Evolutionary conservation across 2,113 vertebrate genomes (phyloP), one percentile per base, ranked within the genome.

Genomic region (Leptosomus discolor): DNA sequence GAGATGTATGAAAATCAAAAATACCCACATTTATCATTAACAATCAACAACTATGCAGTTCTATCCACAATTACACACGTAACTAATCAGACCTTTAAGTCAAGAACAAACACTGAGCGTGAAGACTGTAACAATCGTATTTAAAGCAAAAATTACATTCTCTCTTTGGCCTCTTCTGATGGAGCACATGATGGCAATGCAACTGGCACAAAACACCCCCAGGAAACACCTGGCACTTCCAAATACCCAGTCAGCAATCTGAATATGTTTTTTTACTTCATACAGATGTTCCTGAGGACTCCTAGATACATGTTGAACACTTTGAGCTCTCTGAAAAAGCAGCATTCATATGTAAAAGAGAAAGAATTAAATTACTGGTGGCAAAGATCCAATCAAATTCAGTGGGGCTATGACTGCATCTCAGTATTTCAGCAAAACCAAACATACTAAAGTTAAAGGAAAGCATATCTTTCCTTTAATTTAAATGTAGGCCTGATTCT

Each of bases 21-120:
- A 45, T 8, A 17, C 14, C 8, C 19, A 37, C 30, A 48, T 80
- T 86, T 73, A 69, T 65, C 79, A 91, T 69, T 65, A 88, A 88
- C 41, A 77, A 65, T 50, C 13, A 69, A 90, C 83, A 92, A 50
- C 34, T 56, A 51, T 41, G 75, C 76, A 93, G 75, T 58, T 91
- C 79, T 60, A n/a, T 23, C 26, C 61, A 48, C 70, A 91, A 77
- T 92, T 94, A 95, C 58, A 86, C 2, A 7, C 12, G 8, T 58
- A 50, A 50, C n/a, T 86, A 86, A 92, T 63, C 67, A 91, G 91
- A 80, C 63, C 19, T 64, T 46, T 46, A 79, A 93, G 60, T 50
- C 41, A 85, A 32, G 85, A 88, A 89, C 45, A 84, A 84, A 78
- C 46, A 76, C 36, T 0, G 2, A 84, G 32, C 1, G 4, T 65